Evolutionary conservation across 1,140 invertebrate genomes (phyloP).

Genomic region (Chironomus striatipennis): DNA sequence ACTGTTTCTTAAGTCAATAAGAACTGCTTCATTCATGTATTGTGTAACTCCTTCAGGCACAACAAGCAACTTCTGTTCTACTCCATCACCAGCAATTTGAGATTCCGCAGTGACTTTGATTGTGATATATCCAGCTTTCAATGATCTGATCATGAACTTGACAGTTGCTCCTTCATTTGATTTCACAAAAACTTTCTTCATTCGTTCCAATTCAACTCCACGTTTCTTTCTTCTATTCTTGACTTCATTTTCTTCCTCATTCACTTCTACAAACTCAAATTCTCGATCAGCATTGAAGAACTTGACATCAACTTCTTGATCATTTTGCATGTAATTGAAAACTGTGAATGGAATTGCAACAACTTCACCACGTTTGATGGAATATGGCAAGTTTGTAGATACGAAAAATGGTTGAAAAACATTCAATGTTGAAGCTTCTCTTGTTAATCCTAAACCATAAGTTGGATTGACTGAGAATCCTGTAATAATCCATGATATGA

Average conservation of each 20-base stretch:
- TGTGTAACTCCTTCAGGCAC: constrained; percentile 66
- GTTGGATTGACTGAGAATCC: constrained; percentile 84
- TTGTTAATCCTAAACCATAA: constrained; percentile 74
- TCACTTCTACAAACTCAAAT: not conserved
- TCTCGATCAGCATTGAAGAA: not conserved
- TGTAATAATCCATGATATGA: constrained; percentile 86
- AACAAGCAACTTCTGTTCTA: constrained; percentile 56
- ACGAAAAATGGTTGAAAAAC: constrained; percentile 79
- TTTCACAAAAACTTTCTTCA: constrained; percentile 52
- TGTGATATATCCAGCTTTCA: constrained; percentile 57
- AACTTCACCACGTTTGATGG: constrained; percentile 57
- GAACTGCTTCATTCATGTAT: constrained; percentile 60
- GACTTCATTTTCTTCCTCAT: not conserved
- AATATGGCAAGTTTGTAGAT: constrained; percentile 64
- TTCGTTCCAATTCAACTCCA: constrained; percentile 50
- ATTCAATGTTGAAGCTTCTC: constrained; percentile 60
- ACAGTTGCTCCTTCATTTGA: constrained; percentile 56
- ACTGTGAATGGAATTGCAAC: not conserved
- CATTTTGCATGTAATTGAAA: not conserved
- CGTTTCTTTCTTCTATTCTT: constrained; percentile 34
- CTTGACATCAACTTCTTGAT: not conserved
- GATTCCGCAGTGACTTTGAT: constrained; percentile 62
- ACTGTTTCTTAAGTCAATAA: constrained; percentile 56
- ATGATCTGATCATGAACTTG: constrained; percentile 66
- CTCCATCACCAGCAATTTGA: constrained; percentile 54